Evolutionary conservation across 2,888 invertebrate species (phyloP).

Genomic region (Anagyrus pseudococci): DNA sequence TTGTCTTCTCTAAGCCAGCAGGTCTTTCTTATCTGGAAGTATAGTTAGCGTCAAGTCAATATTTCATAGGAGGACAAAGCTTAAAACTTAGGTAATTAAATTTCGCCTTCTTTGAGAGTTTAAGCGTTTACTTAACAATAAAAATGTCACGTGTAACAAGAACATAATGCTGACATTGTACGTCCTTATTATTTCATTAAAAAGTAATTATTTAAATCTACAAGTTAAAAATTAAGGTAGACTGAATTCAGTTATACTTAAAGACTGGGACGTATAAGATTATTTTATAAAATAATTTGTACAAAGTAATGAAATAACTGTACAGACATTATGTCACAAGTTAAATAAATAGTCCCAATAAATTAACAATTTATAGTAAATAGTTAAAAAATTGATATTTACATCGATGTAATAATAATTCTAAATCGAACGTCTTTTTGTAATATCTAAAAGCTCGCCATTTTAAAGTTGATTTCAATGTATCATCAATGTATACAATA

Average conservation of each 20-base stretch:
- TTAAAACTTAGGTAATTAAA: conserved; percentile 3
- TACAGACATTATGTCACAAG: neutral
- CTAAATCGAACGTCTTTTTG: conserved; percentile 31
- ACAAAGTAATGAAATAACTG: conserved; percentile 14
- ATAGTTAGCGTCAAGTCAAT: conserved; percentile 32
- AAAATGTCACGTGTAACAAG: neutral
- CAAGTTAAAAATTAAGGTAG: neutral
- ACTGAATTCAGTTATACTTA: too few species aligned
- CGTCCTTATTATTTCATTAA: too few species aligned
- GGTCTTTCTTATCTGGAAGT: conserved; percentile 31
- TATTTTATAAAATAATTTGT: neutral
- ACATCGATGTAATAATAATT: conserved; percentile 24
- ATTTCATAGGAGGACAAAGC: conserved; percentile 33
- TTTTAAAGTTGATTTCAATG: conserved; percentile 21
- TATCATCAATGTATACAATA: conserved; percentile 14
- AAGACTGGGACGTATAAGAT: too few species aligned
- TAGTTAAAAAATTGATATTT: conserved; percentile 28
- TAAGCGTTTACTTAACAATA: neutral
- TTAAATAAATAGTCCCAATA: neutral
- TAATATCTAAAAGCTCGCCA: conserved; percentile 29
- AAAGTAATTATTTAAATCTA: conserved; percentile 1
- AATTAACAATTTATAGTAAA: conserved; percentile 1
- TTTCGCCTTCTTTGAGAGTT: neutral
- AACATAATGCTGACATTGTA: neutral
- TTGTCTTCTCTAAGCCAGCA: neutral